phyloP scores from a whole-genome alignment of 2,888 invertebrate species.

The Cantharis nigra region DNA sequence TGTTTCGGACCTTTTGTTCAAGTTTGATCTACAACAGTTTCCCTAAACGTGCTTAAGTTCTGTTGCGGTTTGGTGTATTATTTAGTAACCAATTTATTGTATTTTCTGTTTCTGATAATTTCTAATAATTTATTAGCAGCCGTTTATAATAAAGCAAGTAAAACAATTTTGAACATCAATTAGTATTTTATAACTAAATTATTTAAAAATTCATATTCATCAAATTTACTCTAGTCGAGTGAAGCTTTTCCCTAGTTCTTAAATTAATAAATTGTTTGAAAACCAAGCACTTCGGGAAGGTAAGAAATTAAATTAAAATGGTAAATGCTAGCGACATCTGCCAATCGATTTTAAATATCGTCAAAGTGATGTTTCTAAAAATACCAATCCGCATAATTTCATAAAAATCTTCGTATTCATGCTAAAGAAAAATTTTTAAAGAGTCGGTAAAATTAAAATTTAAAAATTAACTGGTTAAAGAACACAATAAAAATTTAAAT shows the following conservation, averaged over 20 bases:
- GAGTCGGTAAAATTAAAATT: too few relatives aligned
- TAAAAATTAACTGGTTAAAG: too few relatives aligned
- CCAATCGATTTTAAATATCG: background rate
- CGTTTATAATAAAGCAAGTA: background rate
- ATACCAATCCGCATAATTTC: background rate
- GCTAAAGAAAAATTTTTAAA: background rate
- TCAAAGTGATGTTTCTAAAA: background rate
- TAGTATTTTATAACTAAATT: background rate
- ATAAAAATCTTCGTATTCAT: background rate
- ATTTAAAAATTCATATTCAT: background rate
- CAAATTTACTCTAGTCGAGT: background rate
- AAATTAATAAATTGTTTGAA: background rate
- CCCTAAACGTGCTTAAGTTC: background rate
- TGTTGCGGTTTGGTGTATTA: background rate
- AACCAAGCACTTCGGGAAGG: background rate
- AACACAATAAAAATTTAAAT: too few relatives aligned
- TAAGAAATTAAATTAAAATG: background rate
- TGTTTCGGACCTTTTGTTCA: background rate
- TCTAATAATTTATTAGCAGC: background rate
- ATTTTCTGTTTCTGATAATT: background rate
- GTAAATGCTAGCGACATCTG: background rate
- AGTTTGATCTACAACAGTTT: background rate
- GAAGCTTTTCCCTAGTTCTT: background rate
- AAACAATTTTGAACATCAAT: background rate
- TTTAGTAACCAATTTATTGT: background rate